Evolutionary conservation across 2,797 vertebrate species (phyloP).

Genomic region (Sebastes matsubarae): DNA sequence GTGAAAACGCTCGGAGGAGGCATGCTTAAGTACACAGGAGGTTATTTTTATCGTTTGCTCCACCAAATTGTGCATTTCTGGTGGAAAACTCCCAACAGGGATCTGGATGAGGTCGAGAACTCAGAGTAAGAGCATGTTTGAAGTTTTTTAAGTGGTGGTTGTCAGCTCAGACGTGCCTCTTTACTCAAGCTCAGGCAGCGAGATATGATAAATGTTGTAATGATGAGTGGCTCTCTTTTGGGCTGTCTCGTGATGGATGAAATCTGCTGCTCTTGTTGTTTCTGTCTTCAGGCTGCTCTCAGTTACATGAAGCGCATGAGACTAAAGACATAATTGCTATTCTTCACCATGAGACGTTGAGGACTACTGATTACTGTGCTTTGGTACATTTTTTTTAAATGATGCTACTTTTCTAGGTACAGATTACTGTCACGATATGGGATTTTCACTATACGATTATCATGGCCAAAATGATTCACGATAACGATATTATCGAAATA

Average conservation of each 20-base stretch:
- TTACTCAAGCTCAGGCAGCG: slow-evolving; percentile 45
- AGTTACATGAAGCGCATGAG: neutral
- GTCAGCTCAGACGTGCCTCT: slow-evolving; percentile 62
- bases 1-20: slow-evolving; percentile 32
- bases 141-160: slow-evolving; percentile 69
- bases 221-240: slow-evolving; percentile 53
- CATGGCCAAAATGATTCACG: too few species aligned
- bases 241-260: slow-evolving; percentile 32
- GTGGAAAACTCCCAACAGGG: slow-evolving; percentile 38
- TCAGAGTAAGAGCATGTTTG: slow-evolving; percentile 46
- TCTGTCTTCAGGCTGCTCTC: slow-evolving; percentile 18
- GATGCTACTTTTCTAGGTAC: neutral
- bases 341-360: neutral
- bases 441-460: too few species aligned
- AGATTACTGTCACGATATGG: too few species aligned
- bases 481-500: too few species aligned
- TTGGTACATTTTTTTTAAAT: neutral
- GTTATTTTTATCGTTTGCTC: slow-evolving; percentile 40
- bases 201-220: slow-evolving; percentile 61
- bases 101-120: slow-evolving; percentile 42
- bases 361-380: neutral
- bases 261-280: slow-evolving; percentile 29
- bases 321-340: neutral
- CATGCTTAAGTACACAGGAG: slow-evolving; percentile 17
- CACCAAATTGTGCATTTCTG: slow-evolving; percentile 24